phyloP scores from a whole-genome alignment of 1,140 invertebrate genomes.

The Branchinecta lindahli region DNA sequence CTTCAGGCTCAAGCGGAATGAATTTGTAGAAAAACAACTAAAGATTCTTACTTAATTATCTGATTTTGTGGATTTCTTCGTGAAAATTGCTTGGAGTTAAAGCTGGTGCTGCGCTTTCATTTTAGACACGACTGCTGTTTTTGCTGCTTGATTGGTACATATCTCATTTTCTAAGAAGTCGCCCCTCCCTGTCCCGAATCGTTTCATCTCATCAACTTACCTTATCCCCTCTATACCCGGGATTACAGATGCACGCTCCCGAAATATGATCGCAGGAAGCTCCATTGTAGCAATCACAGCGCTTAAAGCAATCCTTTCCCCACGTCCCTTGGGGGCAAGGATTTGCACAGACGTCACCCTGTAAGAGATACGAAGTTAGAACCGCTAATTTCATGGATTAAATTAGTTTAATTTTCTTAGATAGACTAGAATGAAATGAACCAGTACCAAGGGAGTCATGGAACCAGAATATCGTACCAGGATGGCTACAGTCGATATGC shows the following conservation, averaged over 20 bases:
- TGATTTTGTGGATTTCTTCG: no score
- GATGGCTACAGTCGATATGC: background rate
- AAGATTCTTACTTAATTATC: no score
- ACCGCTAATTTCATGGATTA: slow-evolving; percentile 12
- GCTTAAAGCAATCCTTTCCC: slow-evolving; percentile 52
- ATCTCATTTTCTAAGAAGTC: no score
- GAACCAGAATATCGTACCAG: background rate
- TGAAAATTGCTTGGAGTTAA: no score
- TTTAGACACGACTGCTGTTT: no score
- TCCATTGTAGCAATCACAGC: slow-evolving; percentile 77
- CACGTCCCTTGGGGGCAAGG: slow-evolving; percentile 52
- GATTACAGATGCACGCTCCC: slow-evolving; percentile 52
- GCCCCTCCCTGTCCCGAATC: no score
- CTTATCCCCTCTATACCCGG: slow-evolving; percentile 56
- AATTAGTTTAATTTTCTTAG: slow-evolving; percentile 8
- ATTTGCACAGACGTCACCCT: slow-evolving; percentile 56
- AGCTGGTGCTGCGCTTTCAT: no score
- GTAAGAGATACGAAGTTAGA: slow-evolving; percentile 20
- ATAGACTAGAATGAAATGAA: slow-evolving; percentile 6
- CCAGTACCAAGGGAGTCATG: background rate
- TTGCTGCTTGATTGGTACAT: no score
- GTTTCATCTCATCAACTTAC: slow-evolving; percentile 32
- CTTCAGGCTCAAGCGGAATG: no score
- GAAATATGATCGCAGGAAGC: slow-evolving; percentile 61
- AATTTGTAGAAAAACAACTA: no score